A percentile compares a stretch with the other conserved stretches of the same genome.
Conservation (phyloP, 2,797 vertebrate species). For the Rhyacichthys aspro region DNA sequence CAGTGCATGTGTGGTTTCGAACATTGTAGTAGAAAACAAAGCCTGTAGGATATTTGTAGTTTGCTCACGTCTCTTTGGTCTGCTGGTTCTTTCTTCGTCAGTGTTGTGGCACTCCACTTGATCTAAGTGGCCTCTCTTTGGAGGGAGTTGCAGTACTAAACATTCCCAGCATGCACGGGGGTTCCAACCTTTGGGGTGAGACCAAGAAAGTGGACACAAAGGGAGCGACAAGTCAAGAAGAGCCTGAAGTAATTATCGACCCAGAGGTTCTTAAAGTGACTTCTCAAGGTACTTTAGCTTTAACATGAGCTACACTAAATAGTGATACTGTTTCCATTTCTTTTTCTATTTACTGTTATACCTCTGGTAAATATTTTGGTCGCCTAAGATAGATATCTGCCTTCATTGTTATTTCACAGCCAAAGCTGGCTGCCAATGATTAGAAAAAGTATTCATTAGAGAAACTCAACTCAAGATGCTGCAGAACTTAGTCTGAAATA, state of each 20-base stretch:
- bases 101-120: constrained; percentile 87
- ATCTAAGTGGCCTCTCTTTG: constrained; percentile 85
- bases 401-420: too few relatives aligned
- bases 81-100: constrained; percentile 44
- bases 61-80: neutral
- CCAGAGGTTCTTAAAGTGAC: constrained; percentile 88
- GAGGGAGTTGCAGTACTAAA: constrained; percentile 92
- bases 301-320: neutral
- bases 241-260: constrained; percentile 86
- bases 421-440: too few relatives aligned
- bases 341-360: neutral
- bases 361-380: too few relatives aligned
- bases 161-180: constrained; percentile 95
- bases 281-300: constrained; percentile 83
- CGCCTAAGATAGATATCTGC: too few relatives aligned
- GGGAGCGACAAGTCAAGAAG: constrained; percentile 59
- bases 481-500: too few relatives aligned
- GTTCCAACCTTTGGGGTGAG: constrained; percentile 96
- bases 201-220: constrained; percentile 83
- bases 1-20: neutral
- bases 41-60: neutral
- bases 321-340: neutral
- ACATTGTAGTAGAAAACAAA: neutral
- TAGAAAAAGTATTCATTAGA: too few relatives aligned
- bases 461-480: too few relatives aligned